Conservation (phyloP, 2,888 invertebrate genomes). For the Lasioglossum vierecki region DNA sequence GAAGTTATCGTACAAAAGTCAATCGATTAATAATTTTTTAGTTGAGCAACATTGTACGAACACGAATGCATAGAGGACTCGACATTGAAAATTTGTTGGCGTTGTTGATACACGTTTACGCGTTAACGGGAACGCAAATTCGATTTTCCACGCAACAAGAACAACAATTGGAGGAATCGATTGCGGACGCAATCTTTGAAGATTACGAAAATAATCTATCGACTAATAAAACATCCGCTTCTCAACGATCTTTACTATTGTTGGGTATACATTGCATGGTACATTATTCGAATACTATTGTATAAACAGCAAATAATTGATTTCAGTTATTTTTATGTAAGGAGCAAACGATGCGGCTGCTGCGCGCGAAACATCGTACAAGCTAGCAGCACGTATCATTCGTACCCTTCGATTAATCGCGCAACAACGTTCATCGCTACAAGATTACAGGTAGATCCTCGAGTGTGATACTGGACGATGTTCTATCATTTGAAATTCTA, state of each 20-base stretch:
- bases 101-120: slow-evolving; percentile 87
- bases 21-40: slow-evolving; percentile 75
- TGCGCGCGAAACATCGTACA: slow-evolving; percentile 78
- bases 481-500: neutral
- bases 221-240: slow-evolving; percentile 73
- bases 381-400: slow-evolving; percentile 80
- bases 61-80: slow-evolving; percentile 85
- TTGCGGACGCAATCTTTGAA: slow-evolving; percentile 86
- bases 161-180: slow-evolving; percentile 84
- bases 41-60: slow-evolving; percentile 86
- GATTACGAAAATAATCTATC: slow-evolving; percentile 83
- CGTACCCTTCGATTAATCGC: slow-evolving; percentile 82
- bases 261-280: slow-evolving; percentile 69
- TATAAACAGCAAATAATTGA: neutral
- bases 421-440: slow-evolving; percentile 81
- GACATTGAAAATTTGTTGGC: slow-evolving; percentile 86
- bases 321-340: slow-evolving; percentile 41
- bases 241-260: slow-evolving; percentile 78
- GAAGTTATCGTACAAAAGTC: neutral
- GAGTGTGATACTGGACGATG: neutral
- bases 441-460: slow-evolving; percentile 82
- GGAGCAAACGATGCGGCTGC: slow-evolving; percentile 72
- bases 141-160: slow-evolving; percentile 85
- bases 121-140: slow-evolving; percentile 86
- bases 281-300: neutral